Conservation (phyloP, 2,797 vertebrate species). For the Megalops cyprinoides region DNA sequence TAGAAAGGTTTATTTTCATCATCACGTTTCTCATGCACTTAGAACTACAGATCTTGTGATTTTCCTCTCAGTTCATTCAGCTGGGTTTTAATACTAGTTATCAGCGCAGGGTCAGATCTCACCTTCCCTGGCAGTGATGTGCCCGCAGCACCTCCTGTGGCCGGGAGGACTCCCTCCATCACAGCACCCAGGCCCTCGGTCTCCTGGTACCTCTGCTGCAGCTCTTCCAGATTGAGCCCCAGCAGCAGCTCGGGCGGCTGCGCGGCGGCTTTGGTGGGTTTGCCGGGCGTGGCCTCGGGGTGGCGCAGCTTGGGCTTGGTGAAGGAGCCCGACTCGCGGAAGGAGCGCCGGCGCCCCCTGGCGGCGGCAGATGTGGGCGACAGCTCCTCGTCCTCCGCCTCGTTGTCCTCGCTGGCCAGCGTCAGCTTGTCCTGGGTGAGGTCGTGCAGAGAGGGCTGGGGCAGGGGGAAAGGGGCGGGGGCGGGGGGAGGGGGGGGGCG, state of each 20-base stretch:
- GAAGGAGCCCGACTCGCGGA: conserved; percentile 86
- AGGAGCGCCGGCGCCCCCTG: conserved; percentile 79
- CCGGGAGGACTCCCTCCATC: conserved; percentile 71
- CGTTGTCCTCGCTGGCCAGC: conserved; percentile 85
- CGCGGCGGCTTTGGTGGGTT: conserved; percentile 48
- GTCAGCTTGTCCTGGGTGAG: conserved; percentile 94
- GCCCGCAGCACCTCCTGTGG: conserved; percentile 49
- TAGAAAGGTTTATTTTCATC: conserved; percentile 21
- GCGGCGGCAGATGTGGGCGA: conserved; percentile 54
- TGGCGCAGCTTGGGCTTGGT: conserved; percentile 94
- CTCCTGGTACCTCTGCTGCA: conserved; percentile 77
- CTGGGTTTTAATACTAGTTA: too few species aligned
- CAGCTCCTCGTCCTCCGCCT: conserved; percentile 78
- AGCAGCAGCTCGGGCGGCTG: conserved; percentile 80
- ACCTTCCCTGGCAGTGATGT: conserved; percentile 73
- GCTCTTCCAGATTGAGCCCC: conserved; percentile 84
- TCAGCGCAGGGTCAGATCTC: too few species aligned
- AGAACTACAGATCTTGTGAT: too few species aligned
- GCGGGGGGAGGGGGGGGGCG: conserved; percentile 60
- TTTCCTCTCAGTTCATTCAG: too few species aligned
- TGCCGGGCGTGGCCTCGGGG: conserved; percentile 68
- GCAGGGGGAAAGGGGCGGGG: conserved; percentile 72
- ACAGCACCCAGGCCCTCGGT: conserved; percentile 78
- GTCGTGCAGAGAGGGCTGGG: conserved; percentile 94
- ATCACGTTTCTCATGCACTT: too few species aligned